These are phyloP conservation scores for Cinara cedri DNA, from an alignment of 2,888 invertebrate species.

Conservation along the genomic window DNA sequence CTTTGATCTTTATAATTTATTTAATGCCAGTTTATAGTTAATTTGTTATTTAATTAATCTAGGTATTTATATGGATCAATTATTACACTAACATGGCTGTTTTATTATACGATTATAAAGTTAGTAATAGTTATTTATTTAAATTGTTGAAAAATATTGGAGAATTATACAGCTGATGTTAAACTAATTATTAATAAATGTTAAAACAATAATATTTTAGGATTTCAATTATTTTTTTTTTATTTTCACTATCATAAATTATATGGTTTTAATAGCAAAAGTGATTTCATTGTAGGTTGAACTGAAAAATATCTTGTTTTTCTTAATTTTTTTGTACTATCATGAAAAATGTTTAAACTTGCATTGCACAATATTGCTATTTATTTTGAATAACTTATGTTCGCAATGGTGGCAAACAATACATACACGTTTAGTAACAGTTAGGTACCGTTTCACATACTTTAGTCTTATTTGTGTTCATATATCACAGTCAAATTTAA, in stretches of 20 bases:
- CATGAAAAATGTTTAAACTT: no score
- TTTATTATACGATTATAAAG: constrained; percentile 8
- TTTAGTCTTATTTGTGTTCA: no score
- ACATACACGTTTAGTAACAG: no score
- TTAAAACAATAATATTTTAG: neutral
- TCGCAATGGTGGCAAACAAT: no score
- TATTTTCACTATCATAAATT: neutral
- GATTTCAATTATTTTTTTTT: neutral
- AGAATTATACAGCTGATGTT: constrained; percentile 14
- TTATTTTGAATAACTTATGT: no score
- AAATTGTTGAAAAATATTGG: constrained; percentile 15
- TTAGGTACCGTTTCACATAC: no score
- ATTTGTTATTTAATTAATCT: constrained; percentile 6
- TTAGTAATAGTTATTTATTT: constrained; percentile 21
- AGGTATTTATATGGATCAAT: neutral
- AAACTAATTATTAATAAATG: constrained; percentile 6
- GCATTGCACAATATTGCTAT: no score
- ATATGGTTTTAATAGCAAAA: no score
- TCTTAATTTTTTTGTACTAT: no score
- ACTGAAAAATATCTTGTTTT: no score
- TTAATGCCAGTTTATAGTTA: neutral
- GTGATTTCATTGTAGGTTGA: no score
- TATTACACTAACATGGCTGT: neutral
- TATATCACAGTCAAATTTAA: no score
- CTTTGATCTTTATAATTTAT: constrained; percentile 9